Base-by-base conservation (phyloP, 2,113 vertebrate genomes). In the Symphodus melops region DNA sequence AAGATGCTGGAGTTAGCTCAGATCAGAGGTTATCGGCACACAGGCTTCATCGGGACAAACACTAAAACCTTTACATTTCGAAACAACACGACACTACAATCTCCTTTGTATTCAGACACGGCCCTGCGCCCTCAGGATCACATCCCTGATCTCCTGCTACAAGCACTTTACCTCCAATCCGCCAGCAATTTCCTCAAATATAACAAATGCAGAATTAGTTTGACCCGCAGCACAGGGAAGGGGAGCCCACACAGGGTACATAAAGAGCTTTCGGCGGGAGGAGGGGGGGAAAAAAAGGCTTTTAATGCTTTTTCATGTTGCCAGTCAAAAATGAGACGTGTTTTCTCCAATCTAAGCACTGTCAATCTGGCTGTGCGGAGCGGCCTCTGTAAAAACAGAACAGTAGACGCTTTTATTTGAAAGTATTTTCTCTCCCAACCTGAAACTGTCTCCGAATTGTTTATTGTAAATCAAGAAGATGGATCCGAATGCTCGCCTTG, bases 131-230 rank as follows among this genome's bases (percentile, higher is more conserved):
- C 17, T 42, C 9, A 54, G 72, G 82, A 86, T 85, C 84, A 80
- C 75, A 51, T 49, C 46, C 62, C 80, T 77, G 86, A 83, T 85
- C 84, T 86, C 75, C 59, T n/a, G 82, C 69, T 78, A 72, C 63
- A 58, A 75, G 66, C 72, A 77, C 71, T 83, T 87, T 79, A 54
- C 65, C 59, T 82, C 64, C 73, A 76, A 79, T 83, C 80, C 19
- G 23, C 53, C 44, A 49, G 77, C 86, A 82, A 78, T 79, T 89
- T 86, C 73, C 70, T 72, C 59, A 84, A 78, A 85, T 80, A 85
- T 78, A 85, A 86, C 82, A 86, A 75, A 86, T 76, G 68, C 73
- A 79, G 82, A 86, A 91, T 87, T 77, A 82, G 79, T 88, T 86
- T 91, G 90, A 92, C 86, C 89, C 78, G 69, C 73, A 54, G 83